These are phyloP conservation scores for Hypomecis punctinalis DNA, from an alignment of 2,888 invertebrate genomes.

Conservation along the genomic window DNA sequence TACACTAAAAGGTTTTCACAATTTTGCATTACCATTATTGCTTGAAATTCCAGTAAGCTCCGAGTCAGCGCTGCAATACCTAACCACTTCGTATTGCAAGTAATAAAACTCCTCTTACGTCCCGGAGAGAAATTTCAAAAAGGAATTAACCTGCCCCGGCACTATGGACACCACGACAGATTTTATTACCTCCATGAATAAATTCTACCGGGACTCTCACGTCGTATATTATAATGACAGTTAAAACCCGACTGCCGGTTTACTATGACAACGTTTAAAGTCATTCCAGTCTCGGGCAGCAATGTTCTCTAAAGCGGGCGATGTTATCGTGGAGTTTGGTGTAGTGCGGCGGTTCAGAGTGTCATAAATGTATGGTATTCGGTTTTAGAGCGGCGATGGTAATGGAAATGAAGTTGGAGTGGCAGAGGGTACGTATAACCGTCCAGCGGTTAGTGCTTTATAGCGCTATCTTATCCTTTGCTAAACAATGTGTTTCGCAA, in stretches of 20 bases:
- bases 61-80: conserved; percentile 18
- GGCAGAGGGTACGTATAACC: conserved; percentile 15
- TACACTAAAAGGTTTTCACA: no score
- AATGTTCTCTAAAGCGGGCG: conserved; percentile 43
- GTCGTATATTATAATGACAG: conserved; percentile 74
- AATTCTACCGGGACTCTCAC: conserved; percentile 69
- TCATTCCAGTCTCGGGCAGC: conserved; percentile 49
- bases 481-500: conserved; percentile 26
- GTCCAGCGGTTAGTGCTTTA: conserved; percentile 32
- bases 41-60: no score
- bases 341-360: conserved; percentile 14
- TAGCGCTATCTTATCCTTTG: conserved; percentile 32
- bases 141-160: conserved; percentile 65
- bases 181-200: conserved; percentile 82
- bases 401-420: conserved; percentile 32
- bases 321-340: conserved; percentile 20
- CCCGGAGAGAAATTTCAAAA: conserved; percentile 64
- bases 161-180: conserved; percentile 66
- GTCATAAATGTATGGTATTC: conserved; percentile 34
- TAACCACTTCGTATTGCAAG: conserved; percentile 28
- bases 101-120: conserved; percentile 43
- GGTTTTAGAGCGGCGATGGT: conserved; percentile 29
- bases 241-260: conserved; percentile 63
- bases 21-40: no score
- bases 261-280: conserved; percentile 54